Evolutionary conservation across 2,888 invertebrate species (phyloP).

Genomic region (Sphinx pinastri): DNA sequence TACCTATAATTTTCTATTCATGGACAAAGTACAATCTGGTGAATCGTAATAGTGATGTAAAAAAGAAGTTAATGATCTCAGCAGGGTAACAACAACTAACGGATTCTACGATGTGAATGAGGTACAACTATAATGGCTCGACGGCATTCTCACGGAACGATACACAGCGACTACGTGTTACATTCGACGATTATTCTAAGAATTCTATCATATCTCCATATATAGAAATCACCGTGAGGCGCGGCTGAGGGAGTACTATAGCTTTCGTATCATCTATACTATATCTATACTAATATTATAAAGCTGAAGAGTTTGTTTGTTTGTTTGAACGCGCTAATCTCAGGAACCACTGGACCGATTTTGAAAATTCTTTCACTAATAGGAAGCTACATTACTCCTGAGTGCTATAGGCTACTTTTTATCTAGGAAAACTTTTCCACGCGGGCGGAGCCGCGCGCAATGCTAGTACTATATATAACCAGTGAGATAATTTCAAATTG

Average conservation of each 20-base stretch:
- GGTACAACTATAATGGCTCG: constrained; percentile 58
- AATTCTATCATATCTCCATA: constrained; percentile 23
- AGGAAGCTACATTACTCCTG: too few species aligned
- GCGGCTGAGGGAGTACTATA: neutral
- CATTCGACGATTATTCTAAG: constrained; percentile 24
- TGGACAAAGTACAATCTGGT: constrained; percentile 1
- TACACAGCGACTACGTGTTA: constrained; percentile 53
- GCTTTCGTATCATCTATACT: neutral
- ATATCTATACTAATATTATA: too few species aligned
- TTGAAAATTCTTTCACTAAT: too few species aligned
- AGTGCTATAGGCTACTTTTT: too few species aligned
- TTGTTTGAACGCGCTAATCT: too few species aligned
- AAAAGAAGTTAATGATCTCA: constrained; percentile 33
- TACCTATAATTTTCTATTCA: neutral
- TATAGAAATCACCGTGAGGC: neutral
- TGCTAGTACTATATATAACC: neutral
- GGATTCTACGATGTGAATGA: constrained; percentile 52
- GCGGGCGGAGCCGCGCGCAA: too few species aligned
- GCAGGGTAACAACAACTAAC: constrained; percentile 52
- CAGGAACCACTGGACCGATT: too few species aligned
- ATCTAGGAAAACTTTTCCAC: too few species aligned
- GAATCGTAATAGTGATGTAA: neutral
- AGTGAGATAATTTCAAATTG: neutral
- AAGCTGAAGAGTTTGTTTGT: too few species aligned
- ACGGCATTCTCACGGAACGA: constrained; percentile 71